Percentiles rank a stretch among this genome's conserved stretches.
Conservation (phyloP, 1,140 invertebrate genomes). For the Planococcus citri region DNA sequence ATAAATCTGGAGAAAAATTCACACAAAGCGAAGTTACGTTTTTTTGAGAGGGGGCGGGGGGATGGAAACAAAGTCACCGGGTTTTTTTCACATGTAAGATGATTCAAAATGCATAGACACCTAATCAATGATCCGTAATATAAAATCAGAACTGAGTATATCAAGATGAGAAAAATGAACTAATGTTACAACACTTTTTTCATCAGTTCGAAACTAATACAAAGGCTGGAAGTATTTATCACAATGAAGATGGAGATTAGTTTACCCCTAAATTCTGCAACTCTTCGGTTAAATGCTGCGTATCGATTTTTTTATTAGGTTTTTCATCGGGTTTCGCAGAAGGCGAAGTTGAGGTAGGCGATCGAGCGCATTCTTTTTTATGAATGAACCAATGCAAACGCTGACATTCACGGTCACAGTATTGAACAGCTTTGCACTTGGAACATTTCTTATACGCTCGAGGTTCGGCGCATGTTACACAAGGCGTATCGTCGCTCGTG, state of each 20-base stretch:
- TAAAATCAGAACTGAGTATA: not conserved
- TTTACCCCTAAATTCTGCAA: not conserved
- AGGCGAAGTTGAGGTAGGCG: not conserved
- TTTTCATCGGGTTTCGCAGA: not conserved
- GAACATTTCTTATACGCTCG: slow-evolving; percentile 84
- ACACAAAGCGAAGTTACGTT: not conserved
- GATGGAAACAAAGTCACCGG: not conserved
- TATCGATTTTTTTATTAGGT: not conserved
- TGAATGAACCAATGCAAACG: slow-evolving; percentile 91
- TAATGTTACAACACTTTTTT: not conserved
- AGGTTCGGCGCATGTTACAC: slow-evolving; percentile 78
- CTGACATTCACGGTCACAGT: slow-evolving; percentile 90
- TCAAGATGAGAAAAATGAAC: not conserved
- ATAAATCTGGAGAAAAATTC: not conserved
- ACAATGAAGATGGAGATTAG: not conserved
- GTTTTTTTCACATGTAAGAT: not conserved
- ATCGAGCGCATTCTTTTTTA: slow-evolving; percentile 61
- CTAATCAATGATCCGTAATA: not conserved
- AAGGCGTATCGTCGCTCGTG: slow-evolving; percentile 52
- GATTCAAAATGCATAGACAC: not conserved
- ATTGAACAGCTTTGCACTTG: slow-evolving; percentile 85
- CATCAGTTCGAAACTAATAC: not conserved
- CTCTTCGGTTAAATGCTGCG: not conserved
- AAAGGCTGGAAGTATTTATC: not conserved
- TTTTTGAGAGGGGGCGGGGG: too few relatives aligned